Conservation (phyloP, 2,113 vertebrate genomes). For the Tragulus kanchil region DNA sequence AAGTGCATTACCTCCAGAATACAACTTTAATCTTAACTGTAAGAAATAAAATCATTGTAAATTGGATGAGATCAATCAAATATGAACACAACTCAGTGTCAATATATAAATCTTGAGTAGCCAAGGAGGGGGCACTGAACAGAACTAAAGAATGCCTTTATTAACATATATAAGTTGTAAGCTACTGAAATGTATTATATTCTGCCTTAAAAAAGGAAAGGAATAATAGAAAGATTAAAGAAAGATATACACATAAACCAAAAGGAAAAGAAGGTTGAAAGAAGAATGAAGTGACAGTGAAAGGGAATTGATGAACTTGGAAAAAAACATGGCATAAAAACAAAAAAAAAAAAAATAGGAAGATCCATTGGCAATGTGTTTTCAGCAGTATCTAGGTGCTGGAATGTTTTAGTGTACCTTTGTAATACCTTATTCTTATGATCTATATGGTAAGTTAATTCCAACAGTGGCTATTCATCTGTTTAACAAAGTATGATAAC, state of each 20-base stretch:
- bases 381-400: neutral
- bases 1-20: neutral
- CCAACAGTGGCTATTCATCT: neutral
- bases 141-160: neutral
- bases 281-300: neutral
- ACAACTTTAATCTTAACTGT: neutral
- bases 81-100: neutral
- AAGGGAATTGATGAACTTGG: neutral
- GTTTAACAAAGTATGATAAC: neutral
- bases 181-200: conserved; percentile 8
- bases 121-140: neutral
- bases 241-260: neutral
- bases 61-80: neutral
- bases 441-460: neutral
- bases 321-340: neutral
- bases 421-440: neutral
- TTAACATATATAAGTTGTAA: neutral
- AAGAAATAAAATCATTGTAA: neutral
- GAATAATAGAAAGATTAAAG: neutral
- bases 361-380: neutral
- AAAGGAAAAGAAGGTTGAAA: neutral
- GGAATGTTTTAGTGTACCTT: neutral
- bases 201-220: neutral
- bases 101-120: neutral
- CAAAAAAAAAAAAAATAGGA: too few relatives aligned